phyloP scores from a whole-genome alignment of 2,113 vertebrate genomes.

The Chiloscyllium plagiosum region DNA sequence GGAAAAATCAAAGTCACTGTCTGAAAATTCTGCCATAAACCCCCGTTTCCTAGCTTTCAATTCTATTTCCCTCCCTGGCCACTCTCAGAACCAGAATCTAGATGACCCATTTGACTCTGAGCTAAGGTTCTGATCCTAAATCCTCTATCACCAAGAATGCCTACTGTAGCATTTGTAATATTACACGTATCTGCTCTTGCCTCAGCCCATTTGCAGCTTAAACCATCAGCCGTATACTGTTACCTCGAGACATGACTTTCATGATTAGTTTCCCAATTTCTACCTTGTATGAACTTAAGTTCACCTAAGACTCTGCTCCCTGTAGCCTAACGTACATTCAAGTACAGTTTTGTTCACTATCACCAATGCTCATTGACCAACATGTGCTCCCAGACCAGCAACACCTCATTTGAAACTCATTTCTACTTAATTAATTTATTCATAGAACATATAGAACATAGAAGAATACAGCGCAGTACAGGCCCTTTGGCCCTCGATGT shows the following conservation, averaged over 20 bases:
- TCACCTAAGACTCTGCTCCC: background rate
- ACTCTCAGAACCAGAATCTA: background rate
- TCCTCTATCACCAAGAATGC: background rate
- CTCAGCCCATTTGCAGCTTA: background rate
- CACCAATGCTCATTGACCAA: background rate
- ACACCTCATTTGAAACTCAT: background rate
- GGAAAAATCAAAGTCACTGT: background rate
- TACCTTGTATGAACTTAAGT: background rate
- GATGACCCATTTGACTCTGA: background rate
- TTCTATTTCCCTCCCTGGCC: background rate
- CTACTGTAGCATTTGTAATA: background rate
- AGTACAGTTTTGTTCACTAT: background rate
- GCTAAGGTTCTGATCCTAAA: background rate
- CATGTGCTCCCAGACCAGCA: background rate
- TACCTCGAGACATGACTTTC: background rate
- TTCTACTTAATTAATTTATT: background rate
- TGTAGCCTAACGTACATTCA: background rate
- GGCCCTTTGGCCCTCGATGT: no score
- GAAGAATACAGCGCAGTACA: no score
- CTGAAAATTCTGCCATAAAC: background rate
- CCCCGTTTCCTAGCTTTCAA: background rate
- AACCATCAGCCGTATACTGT: background rate
- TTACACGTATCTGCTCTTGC: background rate
- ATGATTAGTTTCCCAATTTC: background rate
- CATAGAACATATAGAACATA: no score